Conservation (phyloP, 2,888 invertebrate genomes). For the Andricus quercusramuli region DNA sequence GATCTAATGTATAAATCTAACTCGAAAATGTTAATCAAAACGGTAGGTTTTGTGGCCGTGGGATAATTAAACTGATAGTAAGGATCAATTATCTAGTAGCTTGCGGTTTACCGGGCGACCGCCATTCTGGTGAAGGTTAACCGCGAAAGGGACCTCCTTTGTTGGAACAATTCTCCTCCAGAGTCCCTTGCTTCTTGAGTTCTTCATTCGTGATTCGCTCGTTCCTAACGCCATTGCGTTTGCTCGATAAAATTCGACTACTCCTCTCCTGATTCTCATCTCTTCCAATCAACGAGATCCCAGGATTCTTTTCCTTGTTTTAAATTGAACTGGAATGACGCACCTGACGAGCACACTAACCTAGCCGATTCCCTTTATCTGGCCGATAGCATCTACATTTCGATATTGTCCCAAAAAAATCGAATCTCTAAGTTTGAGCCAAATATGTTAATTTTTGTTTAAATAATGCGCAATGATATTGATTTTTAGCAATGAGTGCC, state of each 20-base stretch:
- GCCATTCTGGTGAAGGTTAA: slow-evolving; percentile 63
- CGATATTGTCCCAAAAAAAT: no score
- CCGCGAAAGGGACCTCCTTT: slow-evolving; percentile 40
- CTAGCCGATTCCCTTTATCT: no score
- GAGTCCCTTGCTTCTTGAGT: slow-evolving; percentile 27
- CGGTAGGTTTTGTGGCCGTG: slow-evolving; percentile 41
- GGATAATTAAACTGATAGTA: slow-evolving; percentile 67
- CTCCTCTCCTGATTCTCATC: background rate
- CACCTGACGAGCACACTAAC: no score
- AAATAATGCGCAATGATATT: no score
- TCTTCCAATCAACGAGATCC: no score
- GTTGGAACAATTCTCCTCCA: slow-evolving; percentile 19
- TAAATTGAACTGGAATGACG: no score
- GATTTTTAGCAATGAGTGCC: no score
- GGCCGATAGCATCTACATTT: no score
- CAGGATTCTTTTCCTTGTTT: no score
- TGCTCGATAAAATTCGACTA: slow-evolving; percentile 29
- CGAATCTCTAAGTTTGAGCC: no score
- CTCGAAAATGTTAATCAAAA: slow-evolving; percentile 6
- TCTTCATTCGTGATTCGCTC: slow-evolving; percentile 35
- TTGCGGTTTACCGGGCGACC: slow-evolving; percentile 66
- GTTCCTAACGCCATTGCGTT: slow-evolving; percentile 34
- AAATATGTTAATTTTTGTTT: no score
- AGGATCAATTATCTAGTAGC: slow-evolving; percentile 72
- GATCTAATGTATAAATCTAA: background rate